Evolutionary conservation across 1,140 invertebrate species (phyloP).

Genomic region (Aleiodes sp.): DNA sequence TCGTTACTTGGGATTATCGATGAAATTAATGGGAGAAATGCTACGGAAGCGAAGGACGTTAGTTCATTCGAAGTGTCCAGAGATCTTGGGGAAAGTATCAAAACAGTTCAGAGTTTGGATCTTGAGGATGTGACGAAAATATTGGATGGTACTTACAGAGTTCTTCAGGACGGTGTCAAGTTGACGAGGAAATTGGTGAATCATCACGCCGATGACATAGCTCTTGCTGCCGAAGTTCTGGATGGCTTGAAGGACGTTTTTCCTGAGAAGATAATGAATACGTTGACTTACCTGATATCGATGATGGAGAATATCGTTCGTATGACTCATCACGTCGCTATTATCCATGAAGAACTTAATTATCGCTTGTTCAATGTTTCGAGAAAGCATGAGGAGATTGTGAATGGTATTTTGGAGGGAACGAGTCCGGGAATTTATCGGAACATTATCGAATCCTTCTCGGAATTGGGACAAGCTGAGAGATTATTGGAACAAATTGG

Average conservation of each 20-base stretch:
- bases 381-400: conserved; percentile 43
- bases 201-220: conserved; percentile 42
- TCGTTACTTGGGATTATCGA: conserved; percentile 48
- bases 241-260: conserved; percentile 48
- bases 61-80: conserved; percentile 33
- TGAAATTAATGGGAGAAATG: conserved; percentile 27
- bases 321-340: conserved; percentile 51
- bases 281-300: conserved; percentile 47
- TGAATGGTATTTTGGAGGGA: conserved; percentile 48
- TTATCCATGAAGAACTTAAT: conserved; percentile 48
- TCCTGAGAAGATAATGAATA: conserved; percentile 46
- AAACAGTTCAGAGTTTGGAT: neutral
- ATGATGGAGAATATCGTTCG: conserved; percentile 47
- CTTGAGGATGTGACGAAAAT: conserved; percentile 44
- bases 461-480: conserved; percentile 47
- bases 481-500: conserved; percentile 39
- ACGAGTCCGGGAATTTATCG: conserved; percentile 49
- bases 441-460: conserved; percentile 48
- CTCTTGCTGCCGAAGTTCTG: conserved; percentile 45
- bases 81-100: conserved; percentile 25
- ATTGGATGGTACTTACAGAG: conserved; percentile 43
- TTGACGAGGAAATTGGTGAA: conserved; percentile 48
- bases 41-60: neutral
- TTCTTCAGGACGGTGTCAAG: conserved; percentile 48
- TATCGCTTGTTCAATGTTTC: conserved; percentile 47